These are phyloP conservation scores for Caenorhabditis sp. DNA, from an alignment of 2,888 invertebrate genomes.

Conservation along the genomic window DNA sequence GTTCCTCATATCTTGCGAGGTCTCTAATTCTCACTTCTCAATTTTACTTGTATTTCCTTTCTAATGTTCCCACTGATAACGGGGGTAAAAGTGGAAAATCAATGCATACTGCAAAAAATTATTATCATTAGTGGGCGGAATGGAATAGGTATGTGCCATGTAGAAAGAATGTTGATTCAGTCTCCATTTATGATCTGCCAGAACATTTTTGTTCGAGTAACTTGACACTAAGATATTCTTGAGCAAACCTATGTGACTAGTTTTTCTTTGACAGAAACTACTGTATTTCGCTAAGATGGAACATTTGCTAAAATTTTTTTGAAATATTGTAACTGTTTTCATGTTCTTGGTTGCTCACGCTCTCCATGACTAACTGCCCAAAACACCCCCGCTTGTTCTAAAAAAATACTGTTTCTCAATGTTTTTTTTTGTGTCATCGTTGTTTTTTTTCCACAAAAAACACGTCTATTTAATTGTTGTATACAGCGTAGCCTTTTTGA, in stretches of 20 bases:
- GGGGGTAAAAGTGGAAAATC: background rate
- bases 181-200: conserved; percentile 35
- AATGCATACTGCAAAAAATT: background rate
- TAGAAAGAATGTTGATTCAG: conserved; percentile 26
- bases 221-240: background rate
- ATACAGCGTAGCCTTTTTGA: background rate
- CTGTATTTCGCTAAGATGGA: too few relatives aligned
- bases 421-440: background rate
- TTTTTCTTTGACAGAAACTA: too few relatives aligned
- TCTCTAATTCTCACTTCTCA: background rate
- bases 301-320: too few relatives aligned
- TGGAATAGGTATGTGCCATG: background rate
- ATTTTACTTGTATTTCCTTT: background rate
- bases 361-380: too few relatives aligned
- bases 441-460: too few relatives aligned
- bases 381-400: too few relatives aligned
- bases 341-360: too few relatives aligned
- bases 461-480: too few relatives aligned
- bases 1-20: too few relatives aligned
- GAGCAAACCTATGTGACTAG: background rate
- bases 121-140: background rate
- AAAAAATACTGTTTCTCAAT: too few relatives aligned
- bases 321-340: background rate
- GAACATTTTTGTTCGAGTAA: conserved; percentile 21
- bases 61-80: background rate